Base-by-base conservation (phyloP, 1,140 invertebrate species). In the Apocrypta bakeri region DNA sequence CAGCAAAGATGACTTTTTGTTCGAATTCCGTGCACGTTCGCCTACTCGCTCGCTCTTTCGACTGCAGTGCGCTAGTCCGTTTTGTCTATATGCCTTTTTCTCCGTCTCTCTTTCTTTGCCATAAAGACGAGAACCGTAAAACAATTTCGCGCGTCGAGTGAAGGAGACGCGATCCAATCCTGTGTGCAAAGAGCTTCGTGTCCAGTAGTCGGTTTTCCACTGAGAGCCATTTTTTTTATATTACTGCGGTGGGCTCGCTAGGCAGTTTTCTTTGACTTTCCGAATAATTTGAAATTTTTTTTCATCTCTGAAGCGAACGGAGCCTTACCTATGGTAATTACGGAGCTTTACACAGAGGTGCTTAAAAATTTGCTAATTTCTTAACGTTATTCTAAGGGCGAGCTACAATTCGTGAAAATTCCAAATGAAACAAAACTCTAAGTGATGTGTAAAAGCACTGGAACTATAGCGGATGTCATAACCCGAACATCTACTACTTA, bases 101-200 rank as follows among this genome's bases (percentile, higher is more conserved):
- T 37, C 2, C 9, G 33, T 2, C 33, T 37, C 31, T 63, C 56
- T 24, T n/a, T 14, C 11, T 14, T 6, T 56, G 27, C 63, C 63
- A 17, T 66, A 25, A 66, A 66, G 6, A 24, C 25, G 63, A 25
- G 48, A 24, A 64, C 4, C 21, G 37, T 48, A 24, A 79, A 79
- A 79, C 40, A 68, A 78, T 78, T 68, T 78, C n/a, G 29, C 27
- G n/a, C 77, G 17, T 40, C 66, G 25, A 68, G 29, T n/a, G 25
- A 40, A 78, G 17, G 21, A 24, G n/a, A n/a, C n/a, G n/a, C n/a
- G 12, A 25, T 25, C n/a, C 61, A 2, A 3, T 64, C n/a, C 25
- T 25, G 61, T 9, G 61, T 48, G 42, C 42, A 48, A 48, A 48
- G n/a, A n/a, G n/a, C n/a, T n/a, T n/a, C n/a, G 42, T 48, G 42